A percentile compares a stretch with the other conserved stretches of the same genome.
Conservation (phyloP, 2,888 invertebrate species). For the Dascillus cervinus region DNA sequence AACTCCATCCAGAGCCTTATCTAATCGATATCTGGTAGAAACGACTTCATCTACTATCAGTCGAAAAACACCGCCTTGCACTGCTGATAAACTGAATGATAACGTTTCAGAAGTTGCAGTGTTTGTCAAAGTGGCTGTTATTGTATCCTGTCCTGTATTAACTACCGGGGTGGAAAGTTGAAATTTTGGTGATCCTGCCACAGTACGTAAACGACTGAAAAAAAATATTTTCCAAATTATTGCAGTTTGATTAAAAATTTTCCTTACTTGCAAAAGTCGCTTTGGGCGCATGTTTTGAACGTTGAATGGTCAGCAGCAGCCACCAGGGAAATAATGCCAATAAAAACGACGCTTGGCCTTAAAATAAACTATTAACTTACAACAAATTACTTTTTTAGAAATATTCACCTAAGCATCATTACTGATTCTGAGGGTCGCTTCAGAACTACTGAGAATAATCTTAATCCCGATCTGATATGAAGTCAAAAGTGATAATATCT, state of each 20-base stretch:
- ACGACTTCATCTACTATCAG: slow-evolving; percentile 72
- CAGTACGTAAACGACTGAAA: background rate
- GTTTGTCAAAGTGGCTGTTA: background rate
- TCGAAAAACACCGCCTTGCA: slow-evolving; percentile 66
- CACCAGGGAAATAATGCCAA: too few species aligned
- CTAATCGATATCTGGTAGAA: slow-evolving; percentile 49
- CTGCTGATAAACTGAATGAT: slow-evolving; percentile 38
- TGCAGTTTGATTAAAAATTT: background rate
- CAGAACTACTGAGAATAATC: too few species aligned
- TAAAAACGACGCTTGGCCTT: too few species aligned
- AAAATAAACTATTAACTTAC: too few species aligned
- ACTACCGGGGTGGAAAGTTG: background rate
- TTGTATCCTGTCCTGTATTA: background rate
- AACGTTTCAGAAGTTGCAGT: background rate
- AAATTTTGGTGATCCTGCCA: background rate
- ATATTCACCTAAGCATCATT: too few species aligned
- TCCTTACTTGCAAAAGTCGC: slow-evolving; percentile 77
- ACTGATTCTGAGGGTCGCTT: too few species aligned
- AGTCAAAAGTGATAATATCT: too few species aligned
- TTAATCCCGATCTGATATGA: too few species aligned
- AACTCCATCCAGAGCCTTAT: slow-evolving; percentile 39
- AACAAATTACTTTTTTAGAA: too few species aligned
- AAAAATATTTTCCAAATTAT: background rate
- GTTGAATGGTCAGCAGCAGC: slow-evolving; percentile 74
- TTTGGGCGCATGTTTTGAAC: slow-evolving; percentile 86